Evolutionary conservation across 1,140 invertebrate species (phyloP).

Genomic region (Pissodes strobi): DNA sequence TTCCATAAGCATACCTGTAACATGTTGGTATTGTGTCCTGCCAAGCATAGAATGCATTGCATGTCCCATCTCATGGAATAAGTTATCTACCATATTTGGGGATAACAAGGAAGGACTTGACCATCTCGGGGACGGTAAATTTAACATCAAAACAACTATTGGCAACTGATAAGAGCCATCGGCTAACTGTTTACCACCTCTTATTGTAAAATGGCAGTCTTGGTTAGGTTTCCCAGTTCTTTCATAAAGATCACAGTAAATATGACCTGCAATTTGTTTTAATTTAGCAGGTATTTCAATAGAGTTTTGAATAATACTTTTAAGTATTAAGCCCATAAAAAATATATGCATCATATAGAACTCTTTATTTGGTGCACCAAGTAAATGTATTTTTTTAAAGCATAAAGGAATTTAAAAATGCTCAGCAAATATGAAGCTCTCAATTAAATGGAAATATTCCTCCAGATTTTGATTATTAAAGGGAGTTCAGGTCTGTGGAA

Average conservation of each 20-base stretch:
- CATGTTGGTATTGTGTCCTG: slow-evolving; percentile 93
- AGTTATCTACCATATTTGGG: slow-evolving; percentile 87
- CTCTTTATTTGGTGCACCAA: no score
- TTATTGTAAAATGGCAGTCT: slow-evolving; percentile 98
- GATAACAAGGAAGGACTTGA: slow-evolving; percentile 79
- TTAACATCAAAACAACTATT: slow-evolving; percentile 93
- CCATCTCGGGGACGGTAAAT: slow-evolving; percentile 75
- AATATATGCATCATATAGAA: no score
- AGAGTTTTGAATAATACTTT: no score
- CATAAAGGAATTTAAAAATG: no score
- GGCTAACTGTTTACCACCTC: slow-evolving; percentile 80
- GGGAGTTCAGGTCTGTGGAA: no score
- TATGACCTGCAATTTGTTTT: slow-evolving; percentile 74
- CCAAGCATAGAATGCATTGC: slow-evolving; percentile 99
- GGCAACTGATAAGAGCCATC: slow-evolving; percentile 89
- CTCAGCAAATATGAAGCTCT: no score
- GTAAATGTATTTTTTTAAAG: no score
- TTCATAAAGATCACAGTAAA: slow-evolving; percentile 98
- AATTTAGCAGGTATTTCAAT: background rate
- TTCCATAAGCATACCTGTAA: slow-evolving; percentile 73
- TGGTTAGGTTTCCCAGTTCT: slow-evolving; percentile 88
- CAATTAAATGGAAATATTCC: no score
- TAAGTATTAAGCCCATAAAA: no score
- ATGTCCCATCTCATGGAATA: slow-evolving; percentile 99
- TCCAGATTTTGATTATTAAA: no score